Base-by-base conservation (phyloP, 2,797 vertebrate species). In the Propithecus perrieri region DNA sequence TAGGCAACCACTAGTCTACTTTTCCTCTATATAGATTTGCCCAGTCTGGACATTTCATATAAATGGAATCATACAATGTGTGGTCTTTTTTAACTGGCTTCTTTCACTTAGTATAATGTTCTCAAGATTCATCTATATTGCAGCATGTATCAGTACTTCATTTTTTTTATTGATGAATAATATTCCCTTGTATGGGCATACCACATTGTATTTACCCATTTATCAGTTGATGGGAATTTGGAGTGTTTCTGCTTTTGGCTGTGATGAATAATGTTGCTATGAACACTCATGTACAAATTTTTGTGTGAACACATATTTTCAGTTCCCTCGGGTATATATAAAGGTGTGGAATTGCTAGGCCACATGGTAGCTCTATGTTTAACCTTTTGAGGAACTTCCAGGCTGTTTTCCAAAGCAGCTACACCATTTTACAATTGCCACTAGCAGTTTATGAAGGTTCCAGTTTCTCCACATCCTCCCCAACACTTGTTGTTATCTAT, bases 131-230 rank as follows among this genome's bases (percentile, higher is more conserved):
- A 53, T 55, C 72, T 53, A 26, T 59, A 0, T 53, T 78, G 38
- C 48, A 83, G 38, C 13, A 78, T 95, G 75, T 72, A 86, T 78
- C 20, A 38, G 15, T 38, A 78, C 38, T 89, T 91, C 6, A 43
- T 85, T 89, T 84, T 96, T 97, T 96, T 96, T 74, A 84, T 43
- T 92, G 46, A 43, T 76, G 53, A 83, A 74, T 91, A 88, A 79
- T 95, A 87, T 53, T 84, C 33, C 61, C 71, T 65, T 78, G 2
- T 79, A 65, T 78, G n/a, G 33, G 59, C 72, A 91, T 48, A 75
- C 48, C 48, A 65, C 7, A 9, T 53, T 74, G 20, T 78, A 79
- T 72, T 74, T 93, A 88, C 43, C 15, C 48, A 61, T 55, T 88
- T 71, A n/a, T 90, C 41, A 80, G 46, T 46, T 95, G 65, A 69